phyloP scores from a whole-genome alignment of 2,113 vertebrate genomes.

The Passer domesticus region DNA sequence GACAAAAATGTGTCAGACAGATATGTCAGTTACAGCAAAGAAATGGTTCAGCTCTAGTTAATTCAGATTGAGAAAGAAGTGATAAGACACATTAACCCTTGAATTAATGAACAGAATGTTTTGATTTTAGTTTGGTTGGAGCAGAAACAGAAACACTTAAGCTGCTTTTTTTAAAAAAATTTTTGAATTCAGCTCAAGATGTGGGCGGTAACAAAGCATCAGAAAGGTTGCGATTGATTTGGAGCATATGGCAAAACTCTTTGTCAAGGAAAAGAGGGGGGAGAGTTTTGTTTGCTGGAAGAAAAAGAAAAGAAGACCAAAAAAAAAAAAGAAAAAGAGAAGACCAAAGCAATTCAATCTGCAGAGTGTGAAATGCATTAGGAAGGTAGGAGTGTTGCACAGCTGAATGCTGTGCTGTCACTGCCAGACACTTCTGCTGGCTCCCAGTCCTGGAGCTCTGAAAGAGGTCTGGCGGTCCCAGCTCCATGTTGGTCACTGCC shows the following conservation, averaged over 20 bases:
- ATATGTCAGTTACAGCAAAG: not conserved
- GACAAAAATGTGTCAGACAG: not conserved
- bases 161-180: not conserved
- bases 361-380: conserved; percentile 61
- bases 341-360: conserved; percentile 48
- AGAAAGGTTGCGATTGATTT: conserved; percentile 46
- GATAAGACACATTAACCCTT: conserved; percentile 29
- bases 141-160: not conserved
- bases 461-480: conserved; percentile 11
- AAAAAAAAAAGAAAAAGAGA: not conserved
- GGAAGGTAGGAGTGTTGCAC: conserved; percentile 18
- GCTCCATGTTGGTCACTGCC: not conserved
- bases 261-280: conserved; percentile 31
- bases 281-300: conserved; percentile 45
- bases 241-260: conserved; percentile 59
- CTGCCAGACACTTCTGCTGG: conserved; percentile 49
- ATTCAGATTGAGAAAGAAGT: not conserved
- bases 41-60: not conserved
- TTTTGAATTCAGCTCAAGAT: conserved; percentile 29
- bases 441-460: not conserved
- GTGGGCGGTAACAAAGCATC: conserved; percentile 22
- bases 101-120: conserved; percentile 29
- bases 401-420: conserved; percentile 15
- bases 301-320: conserved; percentile 45
- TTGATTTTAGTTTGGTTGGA: conserved; percentile 38